Evolutionary conservation across 2,797 vertebrate species (phyloP).

Genomic region (Dicrostonyx torquatus): DNA sequence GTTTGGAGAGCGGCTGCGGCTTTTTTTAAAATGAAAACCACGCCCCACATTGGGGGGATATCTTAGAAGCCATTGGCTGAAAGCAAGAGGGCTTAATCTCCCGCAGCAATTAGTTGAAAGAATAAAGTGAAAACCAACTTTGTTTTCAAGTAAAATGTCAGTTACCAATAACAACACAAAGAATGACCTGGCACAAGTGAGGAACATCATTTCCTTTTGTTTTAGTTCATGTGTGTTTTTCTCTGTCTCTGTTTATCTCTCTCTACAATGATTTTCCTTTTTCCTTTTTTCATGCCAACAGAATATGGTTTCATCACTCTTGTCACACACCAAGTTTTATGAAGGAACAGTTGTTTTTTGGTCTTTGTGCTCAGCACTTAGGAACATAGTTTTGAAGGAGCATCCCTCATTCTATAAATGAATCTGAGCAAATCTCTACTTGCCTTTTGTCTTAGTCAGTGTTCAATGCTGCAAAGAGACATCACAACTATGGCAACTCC

Average conservation of each 20-base stretch:
- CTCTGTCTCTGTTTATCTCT: neutral
- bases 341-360: neutral
- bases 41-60: too few relatives aligned
- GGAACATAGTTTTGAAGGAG: neutral
- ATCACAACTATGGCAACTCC: neutral
- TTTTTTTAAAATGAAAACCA: too few relatives aligned
- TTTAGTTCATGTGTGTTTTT: neutral
- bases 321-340: neutral
- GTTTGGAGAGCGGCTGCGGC: too few relatives aligned
- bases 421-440: neutral
- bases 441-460: neutral
- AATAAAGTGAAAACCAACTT: neutral
- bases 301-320: neutral
- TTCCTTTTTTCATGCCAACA: neutral
- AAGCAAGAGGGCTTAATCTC: too few relatives aligned
- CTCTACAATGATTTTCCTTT: too few relatives aligned
- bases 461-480: neutral
- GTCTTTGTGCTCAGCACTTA: neutral
- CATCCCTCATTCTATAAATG: neutral
- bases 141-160: neutral
- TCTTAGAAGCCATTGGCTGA: too few relatives aligned
- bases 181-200: neutral
- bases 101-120: neutral
- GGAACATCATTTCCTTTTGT: neutral
- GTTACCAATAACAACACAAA: neutral